Base-by-base conservation (phyloP, 2,797 vertebrate species). In the Arrhamphus sclerolepis region DNA sequence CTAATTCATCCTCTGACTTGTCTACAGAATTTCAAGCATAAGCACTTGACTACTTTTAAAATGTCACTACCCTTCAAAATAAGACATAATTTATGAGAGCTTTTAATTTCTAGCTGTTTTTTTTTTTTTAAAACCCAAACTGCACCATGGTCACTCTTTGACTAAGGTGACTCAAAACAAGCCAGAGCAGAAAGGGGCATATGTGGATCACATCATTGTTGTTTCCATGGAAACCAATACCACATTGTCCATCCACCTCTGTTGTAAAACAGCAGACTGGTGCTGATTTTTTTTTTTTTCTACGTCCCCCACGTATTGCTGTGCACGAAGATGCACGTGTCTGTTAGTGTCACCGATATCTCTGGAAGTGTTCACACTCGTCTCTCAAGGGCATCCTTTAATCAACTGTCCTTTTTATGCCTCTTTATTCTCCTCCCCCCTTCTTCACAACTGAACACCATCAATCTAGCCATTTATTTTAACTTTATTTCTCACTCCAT, bases 401-500 rank as follows among this genome's bases (percentile, higher is more conserved):
- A 89, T 85, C 87, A 86, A 83, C 71, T 34, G 66, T 72, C 77
- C 62, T 63, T 70, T 87, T 81, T 62, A 81, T 78, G 72, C 80
- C 74, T 73, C 72, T 72, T 75, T 74, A 70, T 40, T 52, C 72
- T 41, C 70, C 68, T 38, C 38, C 52, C 22, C 50, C 43, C 41
- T 34, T 26, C 42, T 64, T 73, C 78, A 55, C 73, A 81, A 83
- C 75, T 67, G 77, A 87, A 86, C 73, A 77, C 85, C 85, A 87
- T 89, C 84, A 87, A 90, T 89, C 80, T 81, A 77, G 78, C 87
- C 80, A 84, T 90, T 91, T 87, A 89, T 82, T 88, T 89, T 84
- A 86, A 87, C 85, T 89, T 92, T 88, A 92, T 90, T 92, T 92
- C 82, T 79, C 86, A 87, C 88, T 90, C 87, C 88, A 90, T 92